phyloP scores from a whole-genome alignment of 1,140 invertebrate genomes.

The Telenomus remus region DNA sequence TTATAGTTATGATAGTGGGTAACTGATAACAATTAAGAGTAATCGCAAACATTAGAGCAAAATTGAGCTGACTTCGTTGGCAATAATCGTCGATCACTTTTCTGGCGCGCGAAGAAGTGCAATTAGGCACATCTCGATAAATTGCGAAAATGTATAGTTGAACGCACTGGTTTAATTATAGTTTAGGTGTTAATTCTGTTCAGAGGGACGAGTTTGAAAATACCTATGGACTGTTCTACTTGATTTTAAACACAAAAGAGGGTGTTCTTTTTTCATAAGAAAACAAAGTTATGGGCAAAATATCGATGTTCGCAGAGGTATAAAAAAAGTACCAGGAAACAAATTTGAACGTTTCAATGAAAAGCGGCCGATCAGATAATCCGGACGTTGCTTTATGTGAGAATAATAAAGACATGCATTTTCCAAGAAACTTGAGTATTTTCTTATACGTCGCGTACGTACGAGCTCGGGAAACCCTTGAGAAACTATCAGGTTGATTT shows the following conservation, averaged over 20 bases:
- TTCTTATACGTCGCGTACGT: slow-evolving; percentile 31
- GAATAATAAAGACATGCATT: slow-evolving; percentile 52
- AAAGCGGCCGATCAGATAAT: slow-evolving; percentile 1
- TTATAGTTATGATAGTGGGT: slow-evolving; percentile 3
- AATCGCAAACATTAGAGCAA: slow-evolving; percentile 48
- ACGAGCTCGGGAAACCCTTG: slow-evolving; percentile 41
- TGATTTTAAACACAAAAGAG: no score
- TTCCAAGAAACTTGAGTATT: slow-evolving; percentile 37
- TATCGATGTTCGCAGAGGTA: no score
- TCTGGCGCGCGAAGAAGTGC: slow-evolving; percentile 55
- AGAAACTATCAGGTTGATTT: slow-evolving; percentile 40
- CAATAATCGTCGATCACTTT: slow-evolving; percentile 58
- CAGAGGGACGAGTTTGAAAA: slow-evolving; percentile 51
- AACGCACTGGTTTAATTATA: slow-evolving; percentile 63
- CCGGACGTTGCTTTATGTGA: neutral
- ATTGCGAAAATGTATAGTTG: slow-evolving; percentile 61
- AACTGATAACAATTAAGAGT: slow-evolving; percentile 42
- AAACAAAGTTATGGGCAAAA: no score
- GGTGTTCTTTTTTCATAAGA: no score
- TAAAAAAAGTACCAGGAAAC: slow-evolving; percentile 1
- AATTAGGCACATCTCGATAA: slow-evolving; percentile 62
- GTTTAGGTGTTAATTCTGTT: slow-evolving; percentile 57
- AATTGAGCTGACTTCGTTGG: slow-evolving; percentile 56
- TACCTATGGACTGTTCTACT: slow-evolving; percentile 47
- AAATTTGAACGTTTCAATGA: neutral